These are phyloP conservation scores for Ferdinandea cuprea DNA, from an alignment of 2,888 invertebrate species.

Conservation along the genomic window DNA sequence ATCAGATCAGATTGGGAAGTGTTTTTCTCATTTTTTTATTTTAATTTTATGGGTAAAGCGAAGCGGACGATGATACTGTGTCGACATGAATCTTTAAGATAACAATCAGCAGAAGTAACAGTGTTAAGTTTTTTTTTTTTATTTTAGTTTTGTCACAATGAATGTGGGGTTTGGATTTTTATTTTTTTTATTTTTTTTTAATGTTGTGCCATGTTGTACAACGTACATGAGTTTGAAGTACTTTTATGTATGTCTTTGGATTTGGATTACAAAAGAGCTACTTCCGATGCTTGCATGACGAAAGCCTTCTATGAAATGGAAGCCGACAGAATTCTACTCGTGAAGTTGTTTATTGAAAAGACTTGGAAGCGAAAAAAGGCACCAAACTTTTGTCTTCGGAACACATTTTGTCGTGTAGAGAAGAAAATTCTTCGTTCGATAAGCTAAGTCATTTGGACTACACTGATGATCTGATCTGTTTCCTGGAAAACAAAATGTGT, in stretches of 20 bases:
- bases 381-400: no score
- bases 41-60: conserved; percentile 18
- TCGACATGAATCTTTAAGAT: conserved; percentile 71
- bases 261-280: not conserved
- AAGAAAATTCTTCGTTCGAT: no score
- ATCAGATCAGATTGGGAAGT: conserved; percentile 56
- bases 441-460: no score
- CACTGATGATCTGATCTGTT: no score
- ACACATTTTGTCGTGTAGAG: no score
- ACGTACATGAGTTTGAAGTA: not conserved
- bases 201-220: conserved; percentile 10
- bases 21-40: conserved; percentile 23
- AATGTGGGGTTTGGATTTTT: not conserved
- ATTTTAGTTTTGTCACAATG: conserved; percentile 1
- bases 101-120: conserved; percentile 52
- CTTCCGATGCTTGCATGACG: not conserved
- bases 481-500: no score
- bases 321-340: no score
- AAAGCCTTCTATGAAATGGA: no score
- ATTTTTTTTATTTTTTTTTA: conserved; percentile 7
- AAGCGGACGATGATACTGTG: conserved; percentile 51
- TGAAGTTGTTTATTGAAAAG: no score
- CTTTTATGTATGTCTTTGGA: not conserved
- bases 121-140: conserved; percentile 2
- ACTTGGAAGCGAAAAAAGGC: no score